A percentile compares a stretch with the other conserved stretches of the same genome.
phyloP scores from a whole-genome alignment of 2,113 vertebrate genomes.

The Lethenteron camtschaticum region DNA sequence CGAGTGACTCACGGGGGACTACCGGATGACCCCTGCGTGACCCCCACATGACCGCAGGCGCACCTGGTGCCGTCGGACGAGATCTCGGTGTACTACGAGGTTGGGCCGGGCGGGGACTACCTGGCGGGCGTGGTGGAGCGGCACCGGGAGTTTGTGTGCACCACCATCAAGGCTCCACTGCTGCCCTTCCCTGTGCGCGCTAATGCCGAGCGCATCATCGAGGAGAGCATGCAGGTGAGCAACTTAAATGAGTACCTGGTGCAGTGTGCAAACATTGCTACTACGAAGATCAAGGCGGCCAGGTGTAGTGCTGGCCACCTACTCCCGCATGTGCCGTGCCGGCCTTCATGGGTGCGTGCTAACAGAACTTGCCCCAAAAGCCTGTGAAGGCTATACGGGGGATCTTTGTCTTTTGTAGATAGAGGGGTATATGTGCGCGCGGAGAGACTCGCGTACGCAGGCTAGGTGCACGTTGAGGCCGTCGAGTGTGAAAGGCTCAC shows the following conservation, averaged over 20 bases:
- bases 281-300: not conserved
- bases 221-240: conserved; percentile 61
- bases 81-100: conserved; percentile 54
- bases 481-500: too few relatives aligned
- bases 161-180: conserved; percentile 64
- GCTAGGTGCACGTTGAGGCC: too few relatives aligned
- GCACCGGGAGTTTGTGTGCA: conserved; percentile 64
- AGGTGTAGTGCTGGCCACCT: not conserved
- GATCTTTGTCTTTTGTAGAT: too few relatives aligned
- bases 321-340: not conserved
- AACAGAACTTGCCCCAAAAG: not conserved
- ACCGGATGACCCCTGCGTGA: too few relatives aligned
- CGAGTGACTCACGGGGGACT: too few relatives aligned
- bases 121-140: conserved; percentile 50
- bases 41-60: conserved; percentile 17
- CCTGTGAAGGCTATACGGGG: too few relatives aligned
- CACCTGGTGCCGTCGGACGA: conserved; percentile 75
- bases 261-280: not conserved
- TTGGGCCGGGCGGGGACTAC: conserved; percentile 41
- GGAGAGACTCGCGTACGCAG: too few relatives aligned
- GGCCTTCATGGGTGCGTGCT: not conserved
- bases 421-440: too few relatives aligned
- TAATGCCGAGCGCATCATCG: conserved; percentile 46
- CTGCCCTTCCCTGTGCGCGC: conserved; percentile 43
- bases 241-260: not conserved